Evolutionary conservation across 1,140 invertebrate genomes (phyloP).

Genomic region (Conus ventricosus): DNA sequence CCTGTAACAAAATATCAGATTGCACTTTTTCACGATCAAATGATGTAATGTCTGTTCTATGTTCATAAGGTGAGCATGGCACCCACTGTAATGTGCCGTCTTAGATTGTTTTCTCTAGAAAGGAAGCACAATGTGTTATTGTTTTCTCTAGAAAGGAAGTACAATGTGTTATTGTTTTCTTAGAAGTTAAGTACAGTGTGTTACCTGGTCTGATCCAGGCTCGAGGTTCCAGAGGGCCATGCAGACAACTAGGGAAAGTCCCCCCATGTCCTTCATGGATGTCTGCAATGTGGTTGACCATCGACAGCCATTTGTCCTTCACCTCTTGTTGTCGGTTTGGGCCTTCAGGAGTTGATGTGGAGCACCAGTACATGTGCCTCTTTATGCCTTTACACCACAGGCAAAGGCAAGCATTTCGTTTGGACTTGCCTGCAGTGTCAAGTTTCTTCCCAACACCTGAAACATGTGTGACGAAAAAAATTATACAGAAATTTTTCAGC

Average conservation of each 20-base stretch:
- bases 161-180: no score
- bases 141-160: no score
- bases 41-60: no score
- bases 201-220: background rate
- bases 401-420: background rate
- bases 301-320: background rate
- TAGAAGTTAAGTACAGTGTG: no score
- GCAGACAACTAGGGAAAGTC: background rate
- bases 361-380: background rate
- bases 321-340: background rate
- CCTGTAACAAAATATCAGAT: no score
- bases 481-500: background rate
- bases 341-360: background rate
- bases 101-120: no score
- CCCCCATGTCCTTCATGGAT: background rate
- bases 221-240: background rate
- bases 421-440: background rate
- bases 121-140: no score
- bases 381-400: background rate
- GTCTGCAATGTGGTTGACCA: background rate
- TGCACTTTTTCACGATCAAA: no score
- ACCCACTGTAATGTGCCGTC: no score
- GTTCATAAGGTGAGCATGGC: no score
- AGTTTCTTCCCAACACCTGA: background rate
- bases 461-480: background rate